Conservation (phyloP, 2,888 invertebrate genomes). For the Pseudococcus jackbeardsleyi region DNA sequence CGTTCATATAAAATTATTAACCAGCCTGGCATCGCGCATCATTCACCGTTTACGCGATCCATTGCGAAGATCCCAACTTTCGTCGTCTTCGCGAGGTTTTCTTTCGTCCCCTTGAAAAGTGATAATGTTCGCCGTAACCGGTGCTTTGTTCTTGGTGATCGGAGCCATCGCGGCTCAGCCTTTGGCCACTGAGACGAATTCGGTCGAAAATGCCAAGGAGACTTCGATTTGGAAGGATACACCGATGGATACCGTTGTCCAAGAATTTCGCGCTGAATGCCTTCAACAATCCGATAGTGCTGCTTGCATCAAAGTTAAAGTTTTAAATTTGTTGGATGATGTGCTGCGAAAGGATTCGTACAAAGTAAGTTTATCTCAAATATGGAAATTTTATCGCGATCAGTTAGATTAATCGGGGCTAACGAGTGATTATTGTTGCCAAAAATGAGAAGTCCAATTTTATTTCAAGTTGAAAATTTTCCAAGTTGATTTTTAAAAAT, state of each 20-base stretch:
- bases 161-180: conserved; percentile 64
- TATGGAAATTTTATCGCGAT: too few species aligned
- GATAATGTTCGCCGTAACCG: conserved; percentile 14
- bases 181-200: conserved; percentile 49
- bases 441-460: too few species aligned
- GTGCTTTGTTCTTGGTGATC: conserved; percentile 45
- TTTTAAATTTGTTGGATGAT: conserved; percentile 83
- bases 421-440: too few species aligned
- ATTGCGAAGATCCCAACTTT: neutral
- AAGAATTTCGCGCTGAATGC: conserved; percentile 83
- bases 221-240: conserved; percentile 78
- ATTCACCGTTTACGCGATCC: neutral
- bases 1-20: conserved; percentile 44
- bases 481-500: too few species aligned
- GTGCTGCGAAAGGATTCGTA: conserved; percentile 84
- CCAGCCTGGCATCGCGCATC: neutral
- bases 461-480: too few species aligned
- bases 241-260: conserved; percentile 80
- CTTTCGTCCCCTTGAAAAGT: neutral
- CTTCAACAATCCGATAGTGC: conserved; percentile 82
- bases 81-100: neutral
- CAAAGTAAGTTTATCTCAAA: conserved; percentile 74
- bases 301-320: conserved; percentile 86
- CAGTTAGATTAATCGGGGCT: too few species aligned
- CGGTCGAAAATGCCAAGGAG: conserved; percentile 40